Evolutionary conservation across 2,888 invertebrate genomes (phyloP), one percentile per base, ranked within the genome.

Genomic region (Machimus rusticus): DNA sequence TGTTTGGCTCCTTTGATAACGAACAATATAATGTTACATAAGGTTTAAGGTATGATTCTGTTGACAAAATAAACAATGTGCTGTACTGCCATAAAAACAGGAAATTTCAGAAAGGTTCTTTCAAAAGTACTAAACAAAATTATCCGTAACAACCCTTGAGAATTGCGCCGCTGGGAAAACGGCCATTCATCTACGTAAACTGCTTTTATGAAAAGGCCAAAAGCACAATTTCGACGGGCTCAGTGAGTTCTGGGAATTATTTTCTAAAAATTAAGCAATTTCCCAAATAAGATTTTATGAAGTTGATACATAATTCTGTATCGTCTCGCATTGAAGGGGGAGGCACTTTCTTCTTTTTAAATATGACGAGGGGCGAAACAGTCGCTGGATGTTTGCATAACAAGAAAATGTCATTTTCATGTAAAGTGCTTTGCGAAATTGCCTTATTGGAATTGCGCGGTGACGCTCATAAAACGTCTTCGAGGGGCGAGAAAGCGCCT

Each of bases 321-420:
- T 66, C 66, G 66, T 66, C 4, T 23, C 14, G 66, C 66, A 66
- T 12, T 12, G 28, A 28, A 23, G 23, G 28, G 66, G 23, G 19
- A 23, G 66, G 66, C 66, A 23, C 4, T 46, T 14, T 16, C 12
- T 16, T 46, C 12, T 12, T 46, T 66, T 66, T n/a, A 66, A 66
- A 28, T 9, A 66, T 66, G 23, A 19, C 23, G 8, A 9, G 66
- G 66, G 66, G 66, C 9, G 8, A 19, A 66, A 19, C 39, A 39
- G 76, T 81, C 81, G 5, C 6, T 23, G 19, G 51, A 81, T 81
- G 81, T 81, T 81, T 81, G 81, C 81, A 81, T 81, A 81, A 81
- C 81, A 81, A 81, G 81, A 51, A 81, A 81, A 81, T 81, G 81
- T 81, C 55, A 51, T 81, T 81, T 81, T 81, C 81, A 51, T 81